These are phyloP conservation scores for Carlito syrichta DNA, from an alignment of 2,113 vertebrate genomes.

Conservation along the genomic window DNA sequence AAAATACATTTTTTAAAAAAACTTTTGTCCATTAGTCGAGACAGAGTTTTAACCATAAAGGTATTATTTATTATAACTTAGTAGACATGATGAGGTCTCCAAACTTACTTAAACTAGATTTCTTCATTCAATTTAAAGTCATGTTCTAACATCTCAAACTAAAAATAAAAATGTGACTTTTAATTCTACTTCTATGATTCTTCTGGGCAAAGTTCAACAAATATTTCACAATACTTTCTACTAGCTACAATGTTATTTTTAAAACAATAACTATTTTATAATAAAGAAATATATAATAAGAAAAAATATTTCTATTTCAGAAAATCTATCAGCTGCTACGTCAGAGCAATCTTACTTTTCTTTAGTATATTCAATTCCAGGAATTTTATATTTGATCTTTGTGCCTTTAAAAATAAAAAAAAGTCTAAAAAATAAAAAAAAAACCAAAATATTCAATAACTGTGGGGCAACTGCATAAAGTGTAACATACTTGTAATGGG, in stretches of 20 bases:
- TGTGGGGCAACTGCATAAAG: not conserved
- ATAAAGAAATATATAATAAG: not conserved
- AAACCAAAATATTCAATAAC: not conserved
- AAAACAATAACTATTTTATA: not conserved
- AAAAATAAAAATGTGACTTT: not conserved
- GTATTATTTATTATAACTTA: not conserved
- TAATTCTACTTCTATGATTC: not conserved
- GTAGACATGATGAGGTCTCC: rapidly evolving
- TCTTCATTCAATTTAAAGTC: not conserved
- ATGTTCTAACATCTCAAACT: not conserved
- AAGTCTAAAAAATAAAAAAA: not conserved
- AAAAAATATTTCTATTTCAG: not conserved
- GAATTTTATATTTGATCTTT: not conserved
- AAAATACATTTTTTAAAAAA: not conserved
- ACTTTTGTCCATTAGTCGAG: not conserved
- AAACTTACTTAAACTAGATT: not conserved
- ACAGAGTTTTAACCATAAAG: not conserved
- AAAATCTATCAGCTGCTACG: not conserved
- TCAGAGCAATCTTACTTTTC: not conserved
- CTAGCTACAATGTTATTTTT: not conserved
- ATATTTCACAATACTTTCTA: not conserved
- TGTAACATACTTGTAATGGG: too few relatives aligned
- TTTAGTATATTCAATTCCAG: not conserved
- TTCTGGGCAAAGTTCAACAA: not conserved
- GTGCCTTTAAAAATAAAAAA: not conserved